Evolutionary conservation across 2,797 vertebrate species (phyloP), one percentile per base, ranked within the genome.

Genomic region (Monodelphis domestica): DNA sequence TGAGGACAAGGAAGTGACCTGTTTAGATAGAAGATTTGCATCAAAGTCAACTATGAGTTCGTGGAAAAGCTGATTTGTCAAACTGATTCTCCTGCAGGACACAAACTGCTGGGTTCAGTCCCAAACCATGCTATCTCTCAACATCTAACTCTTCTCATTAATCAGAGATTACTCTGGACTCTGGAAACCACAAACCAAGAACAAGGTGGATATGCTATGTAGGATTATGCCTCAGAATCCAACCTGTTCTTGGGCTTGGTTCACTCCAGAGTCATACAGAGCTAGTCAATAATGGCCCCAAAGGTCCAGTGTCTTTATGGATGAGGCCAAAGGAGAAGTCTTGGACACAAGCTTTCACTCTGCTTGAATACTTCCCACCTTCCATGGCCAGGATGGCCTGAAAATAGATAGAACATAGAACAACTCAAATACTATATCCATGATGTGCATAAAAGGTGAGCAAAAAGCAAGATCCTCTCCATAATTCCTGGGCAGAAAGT

Each of bases 401-500:
- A 89, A 93, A 93, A 95, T 54, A 10, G 38, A 11, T 11, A 50
- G 9, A 84, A 24, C 1, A 11, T 11, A 50, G 9, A 84, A 24
- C 1, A 26, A 84, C 2, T 89, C 91, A 89, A 28, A 54, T 87
- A 5, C 5, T 88, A 88, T 57, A 84, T 12, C 5, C 0, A 38
- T 89, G n/a, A 10, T 4, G 24, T 88, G 9, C 12, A 90, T 93
- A 93, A 93, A 91, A 94, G 11, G 57, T 88, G 26, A 2, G 12
- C 53, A 33, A 33, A 89, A 70, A 56, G 57, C 26, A 90, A 92
- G 90, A 0, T 53, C 12, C 92, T 45, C 45, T 54, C 29, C 30
- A 88, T 11, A 54, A 57, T 59, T 93, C 50, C 53, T 89, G 15
- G 50, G 21, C 96, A 96, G 94, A 50, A 90, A 96, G 95, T 53